phyloP scores from a whole-genome alignment of 2,888 invertebrate genomes.

The Ephialtes manifestator region DNA sequence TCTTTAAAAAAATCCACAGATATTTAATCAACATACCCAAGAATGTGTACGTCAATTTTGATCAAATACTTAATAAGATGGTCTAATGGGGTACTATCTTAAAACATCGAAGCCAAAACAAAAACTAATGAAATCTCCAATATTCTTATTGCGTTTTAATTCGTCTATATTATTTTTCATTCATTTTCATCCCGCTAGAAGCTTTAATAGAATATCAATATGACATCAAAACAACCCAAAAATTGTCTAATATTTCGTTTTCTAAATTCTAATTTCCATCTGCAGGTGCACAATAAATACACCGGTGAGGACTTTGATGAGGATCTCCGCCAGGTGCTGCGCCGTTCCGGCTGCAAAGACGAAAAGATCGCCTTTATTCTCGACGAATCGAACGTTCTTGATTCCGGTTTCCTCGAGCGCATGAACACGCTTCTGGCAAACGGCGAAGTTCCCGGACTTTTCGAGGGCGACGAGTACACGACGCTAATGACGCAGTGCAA shows the following conservation, averaged over 20 bases:
- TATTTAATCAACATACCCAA: too few relatives aligned
- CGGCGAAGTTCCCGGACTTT: conserved; percentile 98
- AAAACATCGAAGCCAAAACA: too few relatives aligned
- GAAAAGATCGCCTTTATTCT: conserved; percentile 99
- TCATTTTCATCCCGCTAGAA: conserved; percentile 7
- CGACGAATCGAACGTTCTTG: conserved; percentile 99
- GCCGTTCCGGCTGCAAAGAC: conserved; percentile 96
- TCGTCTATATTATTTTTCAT: not conserved
- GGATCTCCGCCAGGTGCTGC: conserved; percentile 95
- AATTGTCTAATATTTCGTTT: conserved; percentile 5
- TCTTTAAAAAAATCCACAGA: too few relatives aligned
- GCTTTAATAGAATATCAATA: not conserved
- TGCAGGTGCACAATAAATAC: conserved; percentile 98
- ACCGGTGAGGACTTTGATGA: conserved; percentile 99
- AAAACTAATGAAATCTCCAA: too few relatives aligned
- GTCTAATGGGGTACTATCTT: too few relatives aligned
- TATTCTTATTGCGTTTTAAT: not conserved
- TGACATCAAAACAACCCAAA: not conserved
- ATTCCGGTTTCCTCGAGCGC: conserved; percentile 99
- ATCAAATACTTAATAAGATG: too few relatives aligned
- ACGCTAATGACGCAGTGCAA: conserved; percentile 99
- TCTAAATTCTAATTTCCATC: not conserved
- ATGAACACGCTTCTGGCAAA: conserved; percentile 99
- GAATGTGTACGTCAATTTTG: too few relatives aligned
- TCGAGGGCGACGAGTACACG: conserved; percentile 99